Base-by-base conservation (phyloP, 1,140 invertebrate genomes). In the Chironomus tepperi region DNA sequence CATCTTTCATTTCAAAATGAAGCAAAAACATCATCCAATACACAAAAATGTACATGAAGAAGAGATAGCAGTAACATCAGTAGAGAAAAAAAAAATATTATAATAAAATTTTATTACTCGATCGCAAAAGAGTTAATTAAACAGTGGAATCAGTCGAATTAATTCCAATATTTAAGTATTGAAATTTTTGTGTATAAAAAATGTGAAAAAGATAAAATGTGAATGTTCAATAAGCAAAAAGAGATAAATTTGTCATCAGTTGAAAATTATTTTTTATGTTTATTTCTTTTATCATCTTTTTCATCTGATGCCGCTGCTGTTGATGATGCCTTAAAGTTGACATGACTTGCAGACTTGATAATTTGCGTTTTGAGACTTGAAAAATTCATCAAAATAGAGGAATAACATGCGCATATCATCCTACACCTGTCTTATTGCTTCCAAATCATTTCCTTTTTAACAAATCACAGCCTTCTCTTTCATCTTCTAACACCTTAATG, bases 161-260 rank as follows among this genome's bases (percentile, higher is more conserved):
- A 47, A 47, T 47, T 34, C 24, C 24, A 34, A 34, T 34, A 57
- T 57, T n/a, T 12, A 57, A n/a, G 47, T 57, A 57, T 57, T 10
- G 47, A n/a, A n/a, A 2, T 57, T 12, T 57, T n/a, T 10, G n/a
- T 57, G 47, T 10, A 57, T 10, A 67, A 67, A 15, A 67, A 15
- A 18, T 67, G 12, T 67, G 12, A 67, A 67, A 15, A 67, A 67
- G 64, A 67, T 16, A 18, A 67, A 67, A 67, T 18, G 64, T 67
- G 64, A 67, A 67, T 67, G 64, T 67, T 67, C 64, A 67, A 67
- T 67, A 67, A 67, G 64, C 64, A 67, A 67, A 67, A 67, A 67
- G 64, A 67, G 16, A 67, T 67, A 67, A 67, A 67, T 67, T 67
- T 67, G 64, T 67, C 64, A 67, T 67, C 64, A 67, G 6, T 67